Percentiles rank a stretch among this genome's conserved stretches.
These are phyloP conservation scores for Aphelenchoides fujianensis DNA, from an alignment of 1,140 invertebrate species.

Conservation along the genomic window DNA sequence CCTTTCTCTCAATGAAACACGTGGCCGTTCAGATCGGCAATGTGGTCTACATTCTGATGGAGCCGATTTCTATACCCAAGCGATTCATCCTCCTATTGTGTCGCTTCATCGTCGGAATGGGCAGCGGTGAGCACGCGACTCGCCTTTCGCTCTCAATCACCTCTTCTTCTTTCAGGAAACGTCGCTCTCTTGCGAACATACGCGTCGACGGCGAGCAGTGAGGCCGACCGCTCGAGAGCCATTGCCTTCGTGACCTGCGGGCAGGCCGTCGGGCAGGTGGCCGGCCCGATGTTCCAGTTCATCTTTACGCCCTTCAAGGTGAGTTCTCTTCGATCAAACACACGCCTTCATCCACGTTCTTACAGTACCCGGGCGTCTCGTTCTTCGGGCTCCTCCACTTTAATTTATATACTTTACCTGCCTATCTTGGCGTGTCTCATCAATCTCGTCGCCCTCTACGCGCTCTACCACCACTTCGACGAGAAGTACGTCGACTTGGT, in stretches of 20 bases:
- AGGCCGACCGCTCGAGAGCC: constrained; percentile 36
- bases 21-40: constrained; percentile 58
- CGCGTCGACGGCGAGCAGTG: constrained; percentile 39
- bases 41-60: constrained; percentile 63
- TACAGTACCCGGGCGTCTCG: constrained; percentile 54
- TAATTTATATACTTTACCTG: constrained; percentile 64
- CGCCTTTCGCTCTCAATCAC: neutral
- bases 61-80: neutral
- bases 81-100: constrained; percentile 40
- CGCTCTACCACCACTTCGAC: constrained; percentile 28
- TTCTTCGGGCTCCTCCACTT: constrained; percentile 53
- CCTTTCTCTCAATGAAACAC: too few relatives aligned
- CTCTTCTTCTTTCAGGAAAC: neutral
- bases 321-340: too few relatives aligned
- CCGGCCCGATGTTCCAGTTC: constrained; percentile 27
- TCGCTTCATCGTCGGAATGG: constrained; percentile 44
- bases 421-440: constrained; percentile 44
- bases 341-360: too few relatives aligned
- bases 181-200: constrained; percentile 38
- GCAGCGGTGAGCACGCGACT: constrained; percentile 33
- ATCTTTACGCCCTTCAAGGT: constrained; percentile 10
- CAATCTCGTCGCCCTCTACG: constrained; percentile 40
- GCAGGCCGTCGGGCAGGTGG: constrained; percentile 38
- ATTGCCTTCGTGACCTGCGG: constrained; percentile 52
- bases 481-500: constrained; percentile 37